Evolutionary conservation across 2,888 invertebrate species (phyloP).

Genomic region (Marasmarcha lunaedactyla): DNA sequence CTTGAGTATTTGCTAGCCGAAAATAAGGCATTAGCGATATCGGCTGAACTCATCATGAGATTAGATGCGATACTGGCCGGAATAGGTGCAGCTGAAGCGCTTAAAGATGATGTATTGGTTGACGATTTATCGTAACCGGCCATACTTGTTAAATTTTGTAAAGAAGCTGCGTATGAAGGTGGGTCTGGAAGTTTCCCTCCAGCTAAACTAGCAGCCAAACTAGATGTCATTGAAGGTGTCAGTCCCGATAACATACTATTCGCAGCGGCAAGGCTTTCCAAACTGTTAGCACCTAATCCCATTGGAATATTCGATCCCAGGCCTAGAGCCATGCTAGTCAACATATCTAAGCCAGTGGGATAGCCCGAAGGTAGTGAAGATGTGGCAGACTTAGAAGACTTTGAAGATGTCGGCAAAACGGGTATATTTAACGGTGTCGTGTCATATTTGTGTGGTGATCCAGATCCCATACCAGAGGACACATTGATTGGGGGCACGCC

Average conservation of each 20-base stretch:
- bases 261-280: constrained; percentile 62
- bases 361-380: constrained; percentile 62
- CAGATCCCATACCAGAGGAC: constrained; percentile 52
- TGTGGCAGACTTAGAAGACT: constrained; percentile 68
- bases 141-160: constrained; percentile 53
- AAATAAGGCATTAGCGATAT: constrained; percentile 76
- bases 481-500: constrained; percentile 63
- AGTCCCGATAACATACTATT: constrained; percentile 59
- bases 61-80: constrained; percentile 70
- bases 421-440: constrained; percentile 71
- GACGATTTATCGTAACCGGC: constrained; percentile 52
- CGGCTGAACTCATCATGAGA: constrained; percentile 72
- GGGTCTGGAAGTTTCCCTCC: constrained; percentile 55
- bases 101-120: constrained; percentile 61
- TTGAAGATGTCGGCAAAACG: constrained; percentile 69
- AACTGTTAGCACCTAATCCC: constrained; percentile 45
- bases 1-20: constrained; percentile 75
- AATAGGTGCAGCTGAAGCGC: constrained; percentile 57
- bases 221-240: constrained; percentile 47
- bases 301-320: constrained; percentile 55
- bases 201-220: constrained; percentile 50
- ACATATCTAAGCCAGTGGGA: constrained; percentile 60
- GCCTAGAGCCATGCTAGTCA: constrained; percentile 64
- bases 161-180: constrained; percentile 55
- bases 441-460: constrained; percentile 68